Percentiles rank a stretch among this genome's conserved stretches.
These are phyloP conservation scores for Physeter macrocephalus DNA, from an alignment of 2,113 vertebrate species.

Conservation along the genomic window DNA sequence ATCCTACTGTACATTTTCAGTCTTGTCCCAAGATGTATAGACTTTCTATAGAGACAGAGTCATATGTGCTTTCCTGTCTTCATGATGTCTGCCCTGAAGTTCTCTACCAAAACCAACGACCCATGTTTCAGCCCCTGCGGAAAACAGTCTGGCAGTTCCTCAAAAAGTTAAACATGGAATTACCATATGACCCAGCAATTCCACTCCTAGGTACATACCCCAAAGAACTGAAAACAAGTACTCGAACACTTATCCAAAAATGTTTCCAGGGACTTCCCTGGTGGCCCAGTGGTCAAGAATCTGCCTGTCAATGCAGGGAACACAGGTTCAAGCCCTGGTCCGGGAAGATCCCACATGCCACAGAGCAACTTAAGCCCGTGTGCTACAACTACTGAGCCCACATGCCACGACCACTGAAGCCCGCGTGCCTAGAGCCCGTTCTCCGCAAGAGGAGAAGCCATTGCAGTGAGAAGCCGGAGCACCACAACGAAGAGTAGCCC, in stretches of 20 bases:
- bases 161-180: not conserved
- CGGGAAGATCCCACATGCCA: too few species aligned
- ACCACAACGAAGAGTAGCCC: too few species aligned
- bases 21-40: not conserved
- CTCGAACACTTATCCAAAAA: not conserved
- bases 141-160: not conserved
- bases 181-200: not conserved
- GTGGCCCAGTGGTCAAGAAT: too few species aligned
- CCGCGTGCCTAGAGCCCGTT: too few species aligned
- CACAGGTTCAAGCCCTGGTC: too few species aligned
- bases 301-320: too few species aligned
- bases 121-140: not conserved
- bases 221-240: not conserved
- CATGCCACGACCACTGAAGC: too few species aligned
- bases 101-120: not conserved
- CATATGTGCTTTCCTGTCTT: not conserved
- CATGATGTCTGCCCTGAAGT: not conserved
- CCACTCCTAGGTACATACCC: not conserved
- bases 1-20: not conserved
- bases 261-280: not conserved
- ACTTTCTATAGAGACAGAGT: not conserved
- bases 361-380: too few species aligned
- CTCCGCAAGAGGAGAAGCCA: too few species aligned
- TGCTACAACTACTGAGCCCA: too few species aligned
- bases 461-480: too few species aligned